Evolutionary conservation across 2,888 invertebrate genomes (phyloP).

Genomic region (Altica lythri): DNA sequence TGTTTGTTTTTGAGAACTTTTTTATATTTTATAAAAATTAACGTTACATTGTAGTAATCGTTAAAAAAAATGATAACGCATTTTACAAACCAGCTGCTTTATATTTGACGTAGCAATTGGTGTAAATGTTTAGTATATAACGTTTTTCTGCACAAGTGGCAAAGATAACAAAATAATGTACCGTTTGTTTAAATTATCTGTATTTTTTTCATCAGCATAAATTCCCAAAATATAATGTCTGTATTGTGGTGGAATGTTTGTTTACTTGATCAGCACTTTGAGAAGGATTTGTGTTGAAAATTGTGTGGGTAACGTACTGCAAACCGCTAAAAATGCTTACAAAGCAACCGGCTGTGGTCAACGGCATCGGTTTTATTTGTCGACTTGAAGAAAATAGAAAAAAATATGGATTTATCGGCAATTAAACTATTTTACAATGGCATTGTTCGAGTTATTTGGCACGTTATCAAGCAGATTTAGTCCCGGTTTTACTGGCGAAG

Average conservation of each 20-base stretch:
- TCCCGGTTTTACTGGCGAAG: constrained; percentile 13
- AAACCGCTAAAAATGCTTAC: constrained; percentile 6
- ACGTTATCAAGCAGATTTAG: constrained; percentile 31
- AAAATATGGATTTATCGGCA: constrained; percentile 40
- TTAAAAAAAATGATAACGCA: too few relatives aligned
- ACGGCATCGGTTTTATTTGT: constrained; percentile 20
- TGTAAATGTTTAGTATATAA: too few relatives aligned
- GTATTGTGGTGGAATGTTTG: constrained; percentile 7
- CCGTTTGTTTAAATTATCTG: too few relatives aligned
- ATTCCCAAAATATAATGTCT: too few relatives aligned
- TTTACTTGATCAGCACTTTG: constrained; percentile 20
- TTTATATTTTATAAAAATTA: too few relatives aligned
- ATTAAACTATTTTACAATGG: constrained; percentile 39
- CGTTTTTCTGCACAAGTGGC: background rate
- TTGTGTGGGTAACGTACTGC: background rate
- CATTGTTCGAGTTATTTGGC: constrained; percentile 34
- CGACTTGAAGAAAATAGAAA: constrained; percentile 21
- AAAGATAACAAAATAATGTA: background rate
- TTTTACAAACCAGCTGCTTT: background rate
- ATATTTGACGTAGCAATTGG: too few relatives aligned
- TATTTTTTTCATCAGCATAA: too few relatives aligned
- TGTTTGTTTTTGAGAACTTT: too few relatives aligned
- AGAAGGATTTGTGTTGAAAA: constrained; percentile 5
- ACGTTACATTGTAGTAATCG: too few relatives aligned
- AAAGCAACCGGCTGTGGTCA: background rate